These are phyloP conservation scores for Fringilla coelebs DNA, from an alignment of 2,797 vertebrate genomes.

Conservation along the genomic window DNA sequence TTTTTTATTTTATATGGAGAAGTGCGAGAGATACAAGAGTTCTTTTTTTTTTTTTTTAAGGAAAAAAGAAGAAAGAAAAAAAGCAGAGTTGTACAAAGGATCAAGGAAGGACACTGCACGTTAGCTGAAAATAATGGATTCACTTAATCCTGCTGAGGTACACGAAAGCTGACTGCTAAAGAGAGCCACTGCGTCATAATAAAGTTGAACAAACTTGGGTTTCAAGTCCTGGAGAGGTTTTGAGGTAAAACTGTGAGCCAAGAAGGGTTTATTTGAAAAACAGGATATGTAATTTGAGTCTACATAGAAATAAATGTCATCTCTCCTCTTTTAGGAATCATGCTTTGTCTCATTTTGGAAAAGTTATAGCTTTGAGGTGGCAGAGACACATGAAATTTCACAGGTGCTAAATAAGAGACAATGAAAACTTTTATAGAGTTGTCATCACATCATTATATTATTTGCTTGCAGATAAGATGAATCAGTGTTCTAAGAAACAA, in stretches of 20 bases:
- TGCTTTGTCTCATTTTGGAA: background rate
- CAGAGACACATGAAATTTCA: background rate
- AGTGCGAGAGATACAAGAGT: background rate
- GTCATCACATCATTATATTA: background rate
- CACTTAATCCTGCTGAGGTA: slow-evolving; percentile 14
- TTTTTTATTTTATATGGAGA: background rate
- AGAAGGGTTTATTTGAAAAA: background rate
- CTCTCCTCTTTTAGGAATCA: background rate
- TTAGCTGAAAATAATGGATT: slow-evolving; percentile 20
- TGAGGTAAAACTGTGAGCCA: background rate
- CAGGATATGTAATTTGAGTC: background rate
- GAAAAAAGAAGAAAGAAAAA: background rate
- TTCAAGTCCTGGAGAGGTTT: background rate
- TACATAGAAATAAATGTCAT: background rate
- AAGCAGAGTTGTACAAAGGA: background rate
- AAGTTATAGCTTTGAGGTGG: background rate
- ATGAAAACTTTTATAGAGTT: background rate
- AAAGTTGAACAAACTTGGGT: background rate
- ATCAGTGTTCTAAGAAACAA: background rate
- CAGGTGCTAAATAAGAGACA: background rate
- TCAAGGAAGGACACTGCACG: background rate
- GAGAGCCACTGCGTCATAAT: background rate
- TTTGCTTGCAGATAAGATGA: background rate
- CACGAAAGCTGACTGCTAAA: slow-evolving; percentile 23
- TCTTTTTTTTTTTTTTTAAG: background rate